Conservation (phyloP, 2,888 invertebrate species). For the Hypena proboscidalis region DNA sequence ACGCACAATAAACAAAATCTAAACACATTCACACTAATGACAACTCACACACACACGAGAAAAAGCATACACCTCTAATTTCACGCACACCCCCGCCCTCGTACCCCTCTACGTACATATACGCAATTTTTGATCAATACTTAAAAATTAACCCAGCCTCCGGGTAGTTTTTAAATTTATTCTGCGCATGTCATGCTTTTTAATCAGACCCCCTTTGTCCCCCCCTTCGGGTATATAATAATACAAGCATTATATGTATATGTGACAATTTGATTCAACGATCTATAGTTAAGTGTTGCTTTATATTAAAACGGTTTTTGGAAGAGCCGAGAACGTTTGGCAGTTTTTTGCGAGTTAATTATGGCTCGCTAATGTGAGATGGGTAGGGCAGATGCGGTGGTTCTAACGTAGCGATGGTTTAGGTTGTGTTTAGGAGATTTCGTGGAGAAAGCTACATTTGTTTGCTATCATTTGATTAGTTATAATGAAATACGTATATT, state of each 20-base stretch:
- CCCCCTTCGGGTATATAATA: conserved; percentile 59
- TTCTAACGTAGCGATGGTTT: too few species aligned
- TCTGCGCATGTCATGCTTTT: conserved; percentile 85
- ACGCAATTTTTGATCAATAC: conserved; percentile 86
- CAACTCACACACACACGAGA: conserved; percentile 47
- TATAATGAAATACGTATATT: too few species aligned
- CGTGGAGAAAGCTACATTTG: too few species aligned
- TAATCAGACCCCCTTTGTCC: conserved; percentile 77
- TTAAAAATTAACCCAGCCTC: conserved; percentile 85
- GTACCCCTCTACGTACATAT: conserved; percentile 47
- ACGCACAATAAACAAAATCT: conserved; percentile 21
- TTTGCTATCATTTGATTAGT: too few species aligned
- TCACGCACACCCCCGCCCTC: conserved; percentile 63
- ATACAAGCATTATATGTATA: conserved; percentile 46
- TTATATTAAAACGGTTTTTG: too few species aligned
- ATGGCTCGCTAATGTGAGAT: too few species aligned
- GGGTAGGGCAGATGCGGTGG: too few species aligned
- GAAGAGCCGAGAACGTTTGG: too few species aligned
- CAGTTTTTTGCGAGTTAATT: too few species aligned
- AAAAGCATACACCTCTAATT: conserved; percentile 74
- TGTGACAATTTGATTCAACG: conserved; percentile 51
- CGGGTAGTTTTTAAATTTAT: conserved; percentile 83
- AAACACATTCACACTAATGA: conserved; percentile 65
- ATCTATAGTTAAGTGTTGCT: conserved; percentile 41
- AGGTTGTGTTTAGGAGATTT: too few species aligned